These are phyloP conservation scores for Trachelus stipa DNA, from an alignment of 2,888 invertebrate genomes.

Conservation along the genomic window DNA sequence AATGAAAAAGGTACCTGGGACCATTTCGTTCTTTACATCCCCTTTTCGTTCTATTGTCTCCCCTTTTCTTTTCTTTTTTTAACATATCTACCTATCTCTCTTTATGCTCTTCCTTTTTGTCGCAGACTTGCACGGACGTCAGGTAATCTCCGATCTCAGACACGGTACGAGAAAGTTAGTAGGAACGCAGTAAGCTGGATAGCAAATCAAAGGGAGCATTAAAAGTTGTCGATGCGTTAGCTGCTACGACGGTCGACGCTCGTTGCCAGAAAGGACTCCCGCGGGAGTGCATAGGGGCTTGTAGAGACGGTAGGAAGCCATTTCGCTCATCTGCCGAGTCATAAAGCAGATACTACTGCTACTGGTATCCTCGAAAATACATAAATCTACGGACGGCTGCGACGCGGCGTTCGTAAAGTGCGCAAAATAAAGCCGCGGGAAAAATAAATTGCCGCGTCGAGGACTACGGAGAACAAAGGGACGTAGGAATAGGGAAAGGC, in stretches of 20 bases:
- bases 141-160: neutral
- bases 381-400: slow-evolving; percentile 48
- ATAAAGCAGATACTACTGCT: slow-evolving; percentile 57
- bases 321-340: slow-evolving; percentile 62
- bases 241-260: slow-evolving; percentile 30
- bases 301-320: slow-evolving; percentile 38
- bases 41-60: neutral
- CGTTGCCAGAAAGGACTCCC: slow-evolving; percentile 53
- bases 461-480: slow-evolving; percentile 7
- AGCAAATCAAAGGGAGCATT: slow-evolving; percentile 51
- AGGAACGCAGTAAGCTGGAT: neutral
- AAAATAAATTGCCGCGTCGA: slow-evolving; percentile 33
- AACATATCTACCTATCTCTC: neutral
- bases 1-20: neutral
- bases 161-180: neutral
- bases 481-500: neutral
- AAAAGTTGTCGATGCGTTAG: slow-evolving; percentile 56
- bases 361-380: slow-evolving; percentile 48
- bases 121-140: neutral
- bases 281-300: slow-evolving; percentile 36
- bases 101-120: neutral
- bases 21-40: neutral
- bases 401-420: slow-evolving; percentile 35
- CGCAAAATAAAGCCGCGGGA: slow-evolving; percentile 37
- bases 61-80: neutral